phyloP scores from a whole-genome alignment of 1,140 invertebrate genomes.

The Bombus soroeensis region DNA sequence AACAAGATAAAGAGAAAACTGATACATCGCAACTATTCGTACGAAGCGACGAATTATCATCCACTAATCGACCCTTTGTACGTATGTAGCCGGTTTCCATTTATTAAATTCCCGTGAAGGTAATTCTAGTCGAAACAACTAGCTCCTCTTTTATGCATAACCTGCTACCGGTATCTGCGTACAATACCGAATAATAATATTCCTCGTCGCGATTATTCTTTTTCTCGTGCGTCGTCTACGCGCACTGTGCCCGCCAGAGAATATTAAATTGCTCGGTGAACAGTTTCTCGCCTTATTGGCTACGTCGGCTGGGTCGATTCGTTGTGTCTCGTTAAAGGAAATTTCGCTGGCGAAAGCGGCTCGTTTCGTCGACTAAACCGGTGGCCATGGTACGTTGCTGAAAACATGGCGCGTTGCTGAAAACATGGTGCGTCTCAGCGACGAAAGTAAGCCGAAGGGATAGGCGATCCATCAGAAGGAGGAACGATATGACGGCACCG shows the following conservation, averaged over 20 bases:
- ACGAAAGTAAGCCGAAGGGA: constrained; percentile 57
- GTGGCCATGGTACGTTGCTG: too few species aligned
- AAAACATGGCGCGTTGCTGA: neutral
- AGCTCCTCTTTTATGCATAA: constrained; percentile 24
- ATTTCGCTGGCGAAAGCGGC: neutral
- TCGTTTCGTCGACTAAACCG: too few species aligned
- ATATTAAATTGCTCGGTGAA: too few species aligned
- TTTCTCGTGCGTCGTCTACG: neutral
- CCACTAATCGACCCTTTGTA: neutral
- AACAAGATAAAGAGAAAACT: too few species aligned
- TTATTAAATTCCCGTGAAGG: constrained; percentile 21
- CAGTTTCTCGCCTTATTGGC: constrained; percentile 16
- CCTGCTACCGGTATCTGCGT: neutral
- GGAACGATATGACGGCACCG: constrained; percentile 57
- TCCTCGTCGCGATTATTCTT: constrained; percentile 1
- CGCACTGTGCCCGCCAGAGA: too few species aligned
- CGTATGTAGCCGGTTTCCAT: neutral
- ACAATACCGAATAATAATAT: constrained; percentile 22
- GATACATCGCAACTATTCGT: too few species aligned
- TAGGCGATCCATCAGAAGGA: constrained; percentile 64
- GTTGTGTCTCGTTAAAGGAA: neutral
- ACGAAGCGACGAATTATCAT: neutral
- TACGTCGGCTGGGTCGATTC: too few species aligned
- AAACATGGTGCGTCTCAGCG: constrained; percentile 7
- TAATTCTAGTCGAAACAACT: constrained; percentile 13